phyloP scores from a whole-genome alignment of 2,888 invertebrate species.

The Plebejus anna region DNA sequence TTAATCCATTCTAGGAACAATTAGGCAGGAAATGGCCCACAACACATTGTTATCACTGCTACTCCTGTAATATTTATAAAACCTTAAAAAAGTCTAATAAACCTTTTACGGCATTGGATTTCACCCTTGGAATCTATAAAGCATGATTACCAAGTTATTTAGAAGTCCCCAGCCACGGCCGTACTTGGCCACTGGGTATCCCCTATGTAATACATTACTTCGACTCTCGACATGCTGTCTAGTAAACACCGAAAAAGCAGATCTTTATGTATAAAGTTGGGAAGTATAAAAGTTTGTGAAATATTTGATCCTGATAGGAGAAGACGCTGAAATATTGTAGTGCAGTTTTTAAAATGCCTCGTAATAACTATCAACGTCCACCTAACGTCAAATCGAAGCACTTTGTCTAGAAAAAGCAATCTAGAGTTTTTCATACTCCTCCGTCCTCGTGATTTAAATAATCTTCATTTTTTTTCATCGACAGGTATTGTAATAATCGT shows the following conservation, averaged over 20 bases:
- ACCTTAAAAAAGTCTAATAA: background rate
- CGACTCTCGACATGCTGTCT: background rate
- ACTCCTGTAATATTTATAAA: background rate
- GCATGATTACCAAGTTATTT: slow-evolving; percentile 4
- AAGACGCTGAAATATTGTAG: background rate
- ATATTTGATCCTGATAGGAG: slow-evolving; percentile 13
- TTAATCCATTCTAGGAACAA: too few species aligned
- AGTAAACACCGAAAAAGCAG: slow-evolving; percentile 2
- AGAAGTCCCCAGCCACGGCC: background rate
- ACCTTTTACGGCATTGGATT: background rate
- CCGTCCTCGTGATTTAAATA: background rate
- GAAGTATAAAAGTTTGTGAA: slow-evolving; percentile 10
- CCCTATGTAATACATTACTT: slow-evolving; percentile 4
- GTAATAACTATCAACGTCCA: background rate
- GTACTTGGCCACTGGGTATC: background rate
- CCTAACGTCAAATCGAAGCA: background rate
- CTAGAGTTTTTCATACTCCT: too few species aligned
- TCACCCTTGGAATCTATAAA: slow-evolving; percentile 3
- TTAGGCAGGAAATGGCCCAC: too few species aligned
- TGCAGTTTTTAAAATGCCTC: slow-evolving; percentile 10
- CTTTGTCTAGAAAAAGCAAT: too few species aligned
- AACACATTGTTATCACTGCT: too few species aligned
- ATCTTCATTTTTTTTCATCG: background rate
- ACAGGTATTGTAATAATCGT: too few species aligned
- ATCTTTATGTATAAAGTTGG: slow-evolving; percentile 7